Evolutionary conservation across 2,113 vertebrate species (phyloP).

Genomic region (Amphilophus citrinellus): DNA sequence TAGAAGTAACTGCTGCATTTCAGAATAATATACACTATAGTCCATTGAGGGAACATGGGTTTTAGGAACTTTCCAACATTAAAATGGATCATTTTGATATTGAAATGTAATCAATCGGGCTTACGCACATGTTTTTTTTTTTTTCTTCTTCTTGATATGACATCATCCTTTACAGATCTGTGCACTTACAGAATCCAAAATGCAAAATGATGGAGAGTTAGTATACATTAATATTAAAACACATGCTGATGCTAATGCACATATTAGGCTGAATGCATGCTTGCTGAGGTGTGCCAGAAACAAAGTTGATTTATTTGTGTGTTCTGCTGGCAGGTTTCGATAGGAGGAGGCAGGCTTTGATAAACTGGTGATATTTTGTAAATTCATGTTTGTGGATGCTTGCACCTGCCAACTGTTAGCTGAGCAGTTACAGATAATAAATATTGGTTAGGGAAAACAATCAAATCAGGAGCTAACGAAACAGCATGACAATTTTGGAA

Average conservation of each 20-base stretch:
- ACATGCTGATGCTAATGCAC: not conserved
- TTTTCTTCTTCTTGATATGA: not conserved
- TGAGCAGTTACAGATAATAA: conserved; percentile 42
- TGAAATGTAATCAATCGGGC: not conserved
- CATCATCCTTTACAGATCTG: conserved; percentile 41
- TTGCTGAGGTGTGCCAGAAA: not conserved
- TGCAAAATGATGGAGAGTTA: not conserved
- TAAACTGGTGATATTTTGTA: conserved; percentile 43
- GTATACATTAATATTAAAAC: conserved; percentile 25
- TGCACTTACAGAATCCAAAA: conserved; percentile 22
- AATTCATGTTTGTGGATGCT: conserved; percentile 53
- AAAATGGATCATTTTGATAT: not conserved
- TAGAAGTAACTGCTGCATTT: not conserved
- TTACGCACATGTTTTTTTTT: not conserved
- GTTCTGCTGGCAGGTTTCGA: conserved; percentile 40
- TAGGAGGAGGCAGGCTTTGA: conserved; percentile 23
- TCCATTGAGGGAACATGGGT: not conserved
- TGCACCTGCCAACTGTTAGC: conserved; percentile 57
- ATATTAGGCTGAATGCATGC: not conserved
- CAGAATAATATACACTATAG: not conserved
- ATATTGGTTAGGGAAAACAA: conserved; percentile 52
- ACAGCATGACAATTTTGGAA: conserved; percentile 36
- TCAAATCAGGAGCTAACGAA: conserved; percentile 57
- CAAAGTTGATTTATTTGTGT: conserved; percentile 21
- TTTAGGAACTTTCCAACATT: not conserved